Base-by-base conservation (phyloP, 2,113 vertebrate genomes). In the Saguinus imperator region DNA sequence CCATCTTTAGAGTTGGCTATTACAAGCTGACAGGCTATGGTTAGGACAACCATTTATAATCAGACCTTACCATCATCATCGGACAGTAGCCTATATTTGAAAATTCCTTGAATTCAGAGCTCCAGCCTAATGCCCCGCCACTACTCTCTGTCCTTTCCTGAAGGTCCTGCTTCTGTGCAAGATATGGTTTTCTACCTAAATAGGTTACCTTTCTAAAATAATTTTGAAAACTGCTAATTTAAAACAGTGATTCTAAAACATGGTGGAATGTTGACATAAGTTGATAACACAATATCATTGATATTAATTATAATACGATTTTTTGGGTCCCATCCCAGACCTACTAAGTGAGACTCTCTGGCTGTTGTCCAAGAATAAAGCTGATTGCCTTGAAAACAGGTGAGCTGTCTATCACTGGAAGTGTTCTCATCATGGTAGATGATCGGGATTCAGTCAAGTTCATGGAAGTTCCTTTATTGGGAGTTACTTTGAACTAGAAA, bases 271-370 rank as follows among this genome's bases (percentile, higher is more conserved):
- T 20, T 27, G 52, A 48, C 48, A 35, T n/a, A 70, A 55, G 20
- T 61, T 68, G 17, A 37, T 81, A 80, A 64, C 50, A 72, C 12
- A 82, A 48, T n/a, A 72, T 29, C 45, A 29, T 25, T 89, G 66
- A 45, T 52, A 61, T 76, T 91, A 80, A 61, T 76, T 91, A 80
- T 17, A 57, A n/a, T 55, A 27, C 18, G 57, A 68, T 57, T 25
- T 95, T 70, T 81, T 79, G 70, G 52, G 81, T 73, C 75, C 94
- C 68, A 57, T 86, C 79, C 75, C 94, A 95, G 61, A 27, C 10
- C 32, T 45, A 20, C 7, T 45, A 35, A n/a, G 61, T 79, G 20
- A 80, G 61, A 73, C 9, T 66, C 21, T 89, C 70, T 45, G 43
- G 35, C 50, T 66, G 6, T 48, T 94, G 66, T 92, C 88, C 37